These are phyloP conservation scores for Helogale parvula DNA, from an alignment of 2,113 vertebrate genomes.

Conservation along the genomic window DNA sequence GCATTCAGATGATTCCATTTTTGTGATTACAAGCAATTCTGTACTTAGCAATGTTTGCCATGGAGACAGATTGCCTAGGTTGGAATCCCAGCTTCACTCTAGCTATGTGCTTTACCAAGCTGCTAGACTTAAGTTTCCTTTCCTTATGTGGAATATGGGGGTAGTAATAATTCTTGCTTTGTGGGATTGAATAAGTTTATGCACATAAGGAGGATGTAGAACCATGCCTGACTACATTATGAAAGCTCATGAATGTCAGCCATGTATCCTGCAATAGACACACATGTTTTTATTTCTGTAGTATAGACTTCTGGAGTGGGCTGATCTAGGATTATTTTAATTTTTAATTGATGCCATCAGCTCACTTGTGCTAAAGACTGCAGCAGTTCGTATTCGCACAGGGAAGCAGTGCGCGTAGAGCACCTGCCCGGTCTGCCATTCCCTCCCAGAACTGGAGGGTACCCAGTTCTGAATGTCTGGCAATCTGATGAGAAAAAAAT, in stretches of 20 bases:
- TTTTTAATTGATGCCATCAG: neutral
- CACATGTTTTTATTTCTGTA: neutral
- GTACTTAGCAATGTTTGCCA: neutral
- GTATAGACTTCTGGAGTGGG: neutral
- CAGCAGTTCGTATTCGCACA: neutral
- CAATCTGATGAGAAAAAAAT: neutral
- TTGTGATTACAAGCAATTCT: neutral
- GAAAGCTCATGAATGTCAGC: neutral
- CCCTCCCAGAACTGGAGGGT: neutral
- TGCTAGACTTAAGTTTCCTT: neutral
- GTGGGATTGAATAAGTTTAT: neutral
- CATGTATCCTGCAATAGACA: too few species aligned
- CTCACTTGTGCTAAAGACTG: neutral
- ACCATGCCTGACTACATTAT: neutral
- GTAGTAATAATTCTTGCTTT: neutral
- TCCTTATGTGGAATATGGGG: neutral
- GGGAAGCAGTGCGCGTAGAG: neutral
- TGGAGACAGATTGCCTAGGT: neutral
- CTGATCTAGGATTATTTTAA: neutral
- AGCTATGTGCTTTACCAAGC: neutral
- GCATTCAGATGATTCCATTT: neutral
- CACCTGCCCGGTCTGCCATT: too few species aligned
- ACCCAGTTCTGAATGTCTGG: neutral
- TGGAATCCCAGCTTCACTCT: neutral
- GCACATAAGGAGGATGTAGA: neutral